A percentile compares a stretch with the other conserved stretches of the same genome.
Conservation (phyloP, 2,797 vertebrate species). For the Protosalanx chinensis region DNA sequence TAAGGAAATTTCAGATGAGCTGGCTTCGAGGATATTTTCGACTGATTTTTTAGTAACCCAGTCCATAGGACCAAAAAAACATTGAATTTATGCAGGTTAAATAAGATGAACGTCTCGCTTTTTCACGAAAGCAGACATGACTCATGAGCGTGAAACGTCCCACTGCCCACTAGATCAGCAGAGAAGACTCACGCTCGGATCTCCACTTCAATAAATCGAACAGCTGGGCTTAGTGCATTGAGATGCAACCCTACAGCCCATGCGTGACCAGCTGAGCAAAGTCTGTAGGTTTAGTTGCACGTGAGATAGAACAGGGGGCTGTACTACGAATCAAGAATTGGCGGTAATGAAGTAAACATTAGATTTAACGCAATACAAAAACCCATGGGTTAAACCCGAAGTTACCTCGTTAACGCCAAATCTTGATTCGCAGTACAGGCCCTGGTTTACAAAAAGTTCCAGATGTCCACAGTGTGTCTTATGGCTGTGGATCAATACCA, state of each 20-base stretch:
- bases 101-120: not conserved
- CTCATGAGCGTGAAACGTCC: not conserved
- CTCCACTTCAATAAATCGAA: not conserved
- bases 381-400: too few species aligned
- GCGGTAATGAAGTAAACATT: too few species aligned
- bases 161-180: not conserved
- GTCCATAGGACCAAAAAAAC: not conserved
- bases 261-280: constrained; percentile 8
- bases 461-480: too few species aligned
- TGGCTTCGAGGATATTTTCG: not conserved
- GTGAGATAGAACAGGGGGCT: not conserved
- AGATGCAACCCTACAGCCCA: not conserved
- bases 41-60: not conserved
- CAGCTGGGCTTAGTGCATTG: constrained; percentile 11
- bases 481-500: too few species aligned
- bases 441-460: too few species aligned
- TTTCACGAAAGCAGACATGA: not conserved
- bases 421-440: too few species aligned
- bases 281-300: not conserved
- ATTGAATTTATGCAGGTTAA: too few species aligned
- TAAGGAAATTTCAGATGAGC: not conserved
- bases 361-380: too few species aligned
- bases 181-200: not conserved
- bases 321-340: too few species aligned
- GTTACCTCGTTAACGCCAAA: too few species aligned